A percentile compares a stretch with the other conserved stretches of the same genome.
Conservation (phyloP, 2,113 vertebrate species). For the Tor tambroides region DNA sequence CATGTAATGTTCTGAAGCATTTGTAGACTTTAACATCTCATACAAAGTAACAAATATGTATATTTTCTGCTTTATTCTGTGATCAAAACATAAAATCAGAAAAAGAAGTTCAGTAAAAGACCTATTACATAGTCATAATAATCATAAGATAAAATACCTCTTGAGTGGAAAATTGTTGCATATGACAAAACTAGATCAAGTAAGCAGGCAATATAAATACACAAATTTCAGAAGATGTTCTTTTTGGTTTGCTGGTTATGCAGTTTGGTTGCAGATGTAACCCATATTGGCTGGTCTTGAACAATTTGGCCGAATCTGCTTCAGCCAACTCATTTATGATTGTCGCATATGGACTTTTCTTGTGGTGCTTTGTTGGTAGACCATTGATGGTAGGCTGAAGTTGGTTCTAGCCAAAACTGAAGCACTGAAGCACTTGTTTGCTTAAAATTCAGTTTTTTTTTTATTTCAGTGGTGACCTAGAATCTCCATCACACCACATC, state of each 20-base stretch:
- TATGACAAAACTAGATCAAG: neutral
- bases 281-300: slow-evolving; percentile 44
- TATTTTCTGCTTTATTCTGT: neutral
- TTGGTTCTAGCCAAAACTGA: neutral
- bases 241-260: slow-evolving; percentile 42
- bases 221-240: slow-evolving; percentile 4
- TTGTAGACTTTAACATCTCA: no score
- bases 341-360: slow-evolving; percentile 11
- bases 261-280: slow-evolving; percentile 66
- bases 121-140: neutral
- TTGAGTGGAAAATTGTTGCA: slow-evolving; percentile 25
- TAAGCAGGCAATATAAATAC: neutral
- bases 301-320: slow-evolving; percentile 48
- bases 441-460: neutral
- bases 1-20: no score
- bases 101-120: neutral
- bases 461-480: neutral
- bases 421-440: neutral
- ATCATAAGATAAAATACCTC: neutral
- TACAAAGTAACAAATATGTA: no score
- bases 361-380: neutral
- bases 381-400: slow-evolving; percentile 18
- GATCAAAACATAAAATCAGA: neutral
- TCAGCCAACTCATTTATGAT: slow-evolving; percentile 47
- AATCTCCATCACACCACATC: slow-evolving; percentile 23